Conservation (phyloP, 2,888 invertebrate species). For the Sclerodermus sp. region DNA sequence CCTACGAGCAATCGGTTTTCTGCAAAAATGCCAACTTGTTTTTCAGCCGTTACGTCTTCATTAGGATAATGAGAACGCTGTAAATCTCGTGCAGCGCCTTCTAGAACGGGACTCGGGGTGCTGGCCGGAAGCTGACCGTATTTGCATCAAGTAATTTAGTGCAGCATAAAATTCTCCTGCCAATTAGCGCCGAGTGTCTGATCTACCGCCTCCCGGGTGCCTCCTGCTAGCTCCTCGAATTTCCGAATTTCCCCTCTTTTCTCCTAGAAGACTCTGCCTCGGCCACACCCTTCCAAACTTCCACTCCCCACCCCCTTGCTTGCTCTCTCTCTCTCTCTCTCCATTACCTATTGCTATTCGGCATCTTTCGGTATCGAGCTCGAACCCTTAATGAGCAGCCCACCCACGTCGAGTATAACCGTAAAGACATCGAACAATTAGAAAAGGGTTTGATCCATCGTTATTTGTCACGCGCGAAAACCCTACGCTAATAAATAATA, state of each 20-base stretch:
- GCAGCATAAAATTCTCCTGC: slow-evolving; percentile 49
- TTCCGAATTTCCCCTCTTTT: too few species aligned
- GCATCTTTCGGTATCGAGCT: too few species aligned
- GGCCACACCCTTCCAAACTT: too few species aligned
- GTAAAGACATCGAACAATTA: too few species aligned
- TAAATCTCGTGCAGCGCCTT: slow-evolving; percentile 41
- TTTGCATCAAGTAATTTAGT: slow-evolving; percentile 54
- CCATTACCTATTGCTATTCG: too few species aligned
- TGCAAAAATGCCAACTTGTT: slow-evolving; percentile 38
- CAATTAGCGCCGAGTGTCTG: slow-evolving; percentile 51
- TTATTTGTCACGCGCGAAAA: too few species aligned
- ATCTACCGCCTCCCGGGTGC: slow-evolving; percentile 34
- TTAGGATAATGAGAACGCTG: slow-evolving; percentile 53
- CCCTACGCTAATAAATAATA: too few species aligned
- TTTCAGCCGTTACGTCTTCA: slow-evolving; percentile 50
- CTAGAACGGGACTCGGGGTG: slow-evolving; percentile 14
- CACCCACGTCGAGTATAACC: too few species aligned
- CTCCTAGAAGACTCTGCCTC: too few species aligned
- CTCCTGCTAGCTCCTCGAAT: background rate
- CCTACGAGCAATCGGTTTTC: slow-evolving; percentile 27
- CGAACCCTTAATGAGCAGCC: too few species aligned
- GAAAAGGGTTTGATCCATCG: too few species aligned
- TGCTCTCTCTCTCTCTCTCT: background rate
- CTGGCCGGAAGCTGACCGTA: slow-evolving; percentile 40
- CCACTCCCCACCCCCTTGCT: too few species aligned